A percentile compares a stretch with the other conserved stretches of the same genome.
Conservation (phyloP, 2,888 invertebrate species). For the Drosophila ustulata region DNA sequence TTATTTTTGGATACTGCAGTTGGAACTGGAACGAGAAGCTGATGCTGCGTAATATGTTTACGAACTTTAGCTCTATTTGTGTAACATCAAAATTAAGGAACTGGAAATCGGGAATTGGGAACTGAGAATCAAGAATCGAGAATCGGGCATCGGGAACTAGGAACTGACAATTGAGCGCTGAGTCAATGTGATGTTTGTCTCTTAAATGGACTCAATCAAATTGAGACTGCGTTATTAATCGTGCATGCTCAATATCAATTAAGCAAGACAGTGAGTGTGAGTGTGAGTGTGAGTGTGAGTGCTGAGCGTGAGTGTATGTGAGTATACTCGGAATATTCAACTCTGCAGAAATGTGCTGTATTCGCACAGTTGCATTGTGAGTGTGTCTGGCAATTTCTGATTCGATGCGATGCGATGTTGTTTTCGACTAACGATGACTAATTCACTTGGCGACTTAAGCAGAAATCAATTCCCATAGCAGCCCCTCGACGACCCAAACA, state of each 20-base stretch:
- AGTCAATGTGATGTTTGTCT: conserved; percentile 10
- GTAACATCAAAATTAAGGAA: background rate
- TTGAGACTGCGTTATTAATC: conserved; percentile 53
- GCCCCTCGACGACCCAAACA: background rate
- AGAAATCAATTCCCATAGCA: conserved; percentile 62
- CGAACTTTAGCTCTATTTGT: background rate
- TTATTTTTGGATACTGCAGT: conserved; percentile 11
- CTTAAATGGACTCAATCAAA: conserved; percentile 53
- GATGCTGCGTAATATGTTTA: background rate
- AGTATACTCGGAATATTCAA: conserved; percentile 6
- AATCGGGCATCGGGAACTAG: conserved; percentile 16
- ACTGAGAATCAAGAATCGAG: conserved; percentile 1
- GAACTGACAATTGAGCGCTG: conserved; percentile 21
- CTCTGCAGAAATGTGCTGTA: conserved; percentile 1
- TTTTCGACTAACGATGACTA: conserved; percentile 14
- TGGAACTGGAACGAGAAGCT: background rate
- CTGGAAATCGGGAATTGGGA: background rate
- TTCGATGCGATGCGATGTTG: conserved; percentile 24
- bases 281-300: conserved; percentile 6
- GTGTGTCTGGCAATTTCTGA: conserved; percentile 31
- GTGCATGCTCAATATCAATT: conserved; percentile 67
- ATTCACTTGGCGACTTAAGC: conserved; percentile 42
- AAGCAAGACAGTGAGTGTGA: conserved; percentile 30
- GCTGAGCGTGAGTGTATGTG: background rate
- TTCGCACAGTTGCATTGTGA: conserved; percentile 15